phyloP scores from a whole-genome alignment of 2,113 vertebrate genomes.

The Indri indri region DNA sequence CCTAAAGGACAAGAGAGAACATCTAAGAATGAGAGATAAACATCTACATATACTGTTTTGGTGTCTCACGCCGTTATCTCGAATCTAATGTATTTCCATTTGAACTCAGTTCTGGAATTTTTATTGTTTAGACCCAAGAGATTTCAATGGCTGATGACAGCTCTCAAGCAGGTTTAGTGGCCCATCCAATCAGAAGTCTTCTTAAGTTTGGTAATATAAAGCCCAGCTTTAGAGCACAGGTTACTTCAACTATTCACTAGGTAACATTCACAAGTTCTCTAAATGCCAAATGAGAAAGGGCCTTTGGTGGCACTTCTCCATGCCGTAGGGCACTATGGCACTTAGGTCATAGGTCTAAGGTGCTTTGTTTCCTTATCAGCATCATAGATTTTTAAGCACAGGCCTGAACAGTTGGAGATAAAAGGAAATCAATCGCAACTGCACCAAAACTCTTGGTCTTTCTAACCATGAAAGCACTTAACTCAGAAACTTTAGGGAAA shows the following conservation, averaged over 20 bases:
- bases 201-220: background rate
- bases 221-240: background rate
- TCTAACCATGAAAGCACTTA: background rate
- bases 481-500: background rate
- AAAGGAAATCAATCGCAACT: background rate
- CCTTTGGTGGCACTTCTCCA: background rate
- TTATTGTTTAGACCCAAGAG: background rate
- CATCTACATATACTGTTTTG: background rate
- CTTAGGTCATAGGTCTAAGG: background rate
- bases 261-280: background rate
- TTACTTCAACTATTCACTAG: background rate
- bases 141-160: background rate
- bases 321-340: background rate
- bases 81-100: background rate
- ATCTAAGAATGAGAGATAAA: background rate
- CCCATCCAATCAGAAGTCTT: background rate
- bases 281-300: background rate
- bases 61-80: background rate
- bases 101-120: constrained; percentile 39
- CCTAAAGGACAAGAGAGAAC: background rate
- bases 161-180: background rate
- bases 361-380: background rate
- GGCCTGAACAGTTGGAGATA: background rate
- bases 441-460: background rate
- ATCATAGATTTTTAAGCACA: constrained; percentile 25